Conservation (phyloP, 2,113 vertebrate species). For the Acanthisitta chloris region DNA sequence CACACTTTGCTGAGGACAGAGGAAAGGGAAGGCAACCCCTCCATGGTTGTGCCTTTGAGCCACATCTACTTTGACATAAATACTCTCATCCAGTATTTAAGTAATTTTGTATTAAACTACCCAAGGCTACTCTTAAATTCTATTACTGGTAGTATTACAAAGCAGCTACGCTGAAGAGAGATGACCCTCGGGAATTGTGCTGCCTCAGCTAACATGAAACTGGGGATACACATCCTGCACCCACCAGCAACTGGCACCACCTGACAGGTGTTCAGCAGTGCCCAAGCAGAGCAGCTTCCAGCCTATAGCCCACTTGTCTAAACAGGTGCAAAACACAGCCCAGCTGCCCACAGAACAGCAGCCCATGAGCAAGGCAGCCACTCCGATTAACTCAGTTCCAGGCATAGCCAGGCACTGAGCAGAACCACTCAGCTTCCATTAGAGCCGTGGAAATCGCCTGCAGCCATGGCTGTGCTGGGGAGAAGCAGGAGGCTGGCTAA, state of each 20-base stretch:
- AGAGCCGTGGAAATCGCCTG: background rate
- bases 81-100: background rate
- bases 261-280: background rate
- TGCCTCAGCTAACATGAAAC: background rate
- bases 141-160: background rate
- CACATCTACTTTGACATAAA: background rate
- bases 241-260: background rate
- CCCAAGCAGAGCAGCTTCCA: background rate
- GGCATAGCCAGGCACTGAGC: background rate
- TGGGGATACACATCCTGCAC: background rate
- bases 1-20: background rate
- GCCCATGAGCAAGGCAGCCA: accelerated
- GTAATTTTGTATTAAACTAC: background rate
- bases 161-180: background rate
- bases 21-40: background rate
- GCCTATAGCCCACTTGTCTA: background rate
- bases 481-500: background rate
- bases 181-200: background rate
- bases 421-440: background rate
- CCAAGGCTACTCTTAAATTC: background rate
- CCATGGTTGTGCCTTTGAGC: background rate
- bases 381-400: background rate
- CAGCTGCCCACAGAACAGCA: background rate
- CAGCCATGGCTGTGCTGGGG: background rate
- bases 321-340: background rate